Evolutionary conservation across 2,113 vertebrate species (phyloP), one percentile per base, ranked within the genome.

Genomic region (Mungos mungo): DNA sequence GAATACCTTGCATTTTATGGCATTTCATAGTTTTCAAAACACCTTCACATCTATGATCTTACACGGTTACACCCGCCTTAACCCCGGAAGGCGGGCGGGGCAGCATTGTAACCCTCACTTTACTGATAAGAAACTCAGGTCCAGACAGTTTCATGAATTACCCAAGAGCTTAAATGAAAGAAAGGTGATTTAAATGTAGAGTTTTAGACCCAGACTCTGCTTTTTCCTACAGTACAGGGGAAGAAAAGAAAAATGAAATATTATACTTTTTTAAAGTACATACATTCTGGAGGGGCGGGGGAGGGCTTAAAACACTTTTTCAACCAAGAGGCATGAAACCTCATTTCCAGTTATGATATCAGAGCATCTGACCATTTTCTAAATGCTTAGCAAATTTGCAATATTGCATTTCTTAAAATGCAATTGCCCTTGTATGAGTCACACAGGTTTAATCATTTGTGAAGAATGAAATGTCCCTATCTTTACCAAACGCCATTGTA

Each of bases 391-490:
- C 88, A 88, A 93, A 88, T 81, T 41, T 41, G 41, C 45, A 90
- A 85, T 87, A 66, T 41, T 98, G 97, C 41, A 41, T 90, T 69
- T 65, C 86, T 96, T 88, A 97, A 91, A 97, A 72, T 52, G 0
- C 66, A 93, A 93, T 2, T 0, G 71, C 23, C 89, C 65, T 74
- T 86, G 52, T 63, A 65, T 97, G 74, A 97, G 47, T 95, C 95
- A 96, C 6, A 33, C 69, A 81, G 84, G 95, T 96, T 98, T 98
- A 98, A 98, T 98, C 97, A 98, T 98, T 98, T 60, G 95, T 98
- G 93, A 93, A 93, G 95, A 66, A 87, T 94, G 84, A 98, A 95
- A 97, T 85, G 27, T 31, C 82, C 18, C 38, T 98, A 97, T 98
- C 97, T 98, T 95, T 35, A 65, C 81, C 65, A 95, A 97, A 93